Conservation (phyloP, 1,140 invertebrate species). For the Calycopis cecrops region DNA sequence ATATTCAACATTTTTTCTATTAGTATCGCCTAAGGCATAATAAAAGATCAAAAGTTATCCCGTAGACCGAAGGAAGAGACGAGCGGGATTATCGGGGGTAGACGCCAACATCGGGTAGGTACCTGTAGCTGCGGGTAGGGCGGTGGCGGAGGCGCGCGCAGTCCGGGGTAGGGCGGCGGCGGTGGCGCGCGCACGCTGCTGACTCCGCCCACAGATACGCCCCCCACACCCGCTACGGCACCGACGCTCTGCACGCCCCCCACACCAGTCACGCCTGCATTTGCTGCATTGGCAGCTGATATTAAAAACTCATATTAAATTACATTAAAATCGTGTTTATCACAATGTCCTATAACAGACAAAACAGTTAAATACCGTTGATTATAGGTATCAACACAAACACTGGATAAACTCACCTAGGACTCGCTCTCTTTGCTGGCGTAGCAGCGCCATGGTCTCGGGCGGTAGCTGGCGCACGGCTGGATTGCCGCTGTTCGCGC, state of each 20-base stretch:
- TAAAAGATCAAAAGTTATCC: background rate
- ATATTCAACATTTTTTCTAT: too few species aligned
- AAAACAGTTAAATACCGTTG: too few species aligned
- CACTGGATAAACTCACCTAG: slow-evolving; percentile 1
- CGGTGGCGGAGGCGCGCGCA: slow-evolving; percentile 35
- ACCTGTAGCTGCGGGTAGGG: slow-evolving; percentile 40
- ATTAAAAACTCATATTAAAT: too few species aligned
- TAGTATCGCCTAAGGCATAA: background rate
- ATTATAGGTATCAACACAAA: background rate
- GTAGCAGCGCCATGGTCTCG: slow-evolving; percentile 13
- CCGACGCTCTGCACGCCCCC: background rate
- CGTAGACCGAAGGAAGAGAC: too few species aligned
- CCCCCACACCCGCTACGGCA: slow-evolving; percentile 7
- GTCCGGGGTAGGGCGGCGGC: slow-evolving; percentile 34
- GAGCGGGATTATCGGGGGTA: slow-evolving; percentile 2
- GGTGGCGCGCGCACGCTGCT: slow-evolving; percentile 18
- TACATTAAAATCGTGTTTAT: too few species aligned
- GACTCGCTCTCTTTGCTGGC: slow-evolving; percentile 14
- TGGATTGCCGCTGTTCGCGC: background rate
- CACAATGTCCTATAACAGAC: too few species aligned
- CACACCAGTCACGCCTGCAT: too few species aligned
- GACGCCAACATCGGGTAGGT: slow-evolving; percentile 18
- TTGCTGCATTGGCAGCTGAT: too few species aligned
- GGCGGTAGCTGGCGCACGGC: slow-evolving; percentile 11
- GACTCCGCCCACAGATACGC: background rate